These are phyloP conservation scores for Moxostoma hubbsi DNA, from an alignment of 2,797 vertebrate species.

Conservation along the genomic window DNA sequence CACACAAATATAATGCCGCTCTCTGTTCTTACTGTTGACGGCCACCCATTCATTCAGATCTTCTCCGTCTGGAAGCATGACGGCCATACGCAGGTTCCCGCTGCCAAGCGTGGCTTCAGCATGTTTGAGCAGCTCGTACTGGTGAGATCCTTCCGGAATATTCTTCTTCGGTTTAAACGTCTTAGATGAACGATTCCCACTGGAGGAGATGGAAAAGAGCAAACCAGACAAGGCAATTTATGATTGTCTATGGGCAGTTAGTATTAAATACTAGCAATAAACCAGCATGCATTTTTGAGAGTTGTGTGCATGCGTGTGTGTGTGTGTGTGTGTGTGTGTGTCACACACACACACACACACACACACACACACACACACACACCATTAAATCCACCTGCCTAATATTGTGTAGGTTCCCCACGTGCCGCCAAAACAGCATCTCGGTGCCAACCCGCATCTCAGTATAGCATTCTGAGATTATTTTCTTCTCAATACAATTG, in stretches of 20 bases:
- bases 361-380: too few species aligned
- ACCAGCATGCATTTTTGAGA: neutral
- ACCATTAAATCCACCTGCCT: fast-evolving
- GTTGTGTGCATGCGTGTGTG: neutral
- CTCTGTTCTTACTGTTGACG: conserved; percentile 90
- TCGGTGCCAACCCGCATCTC: too few species aligned
- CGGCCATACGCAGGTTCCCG: conserved; percentile 94
- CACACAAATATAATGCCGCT: neutral
- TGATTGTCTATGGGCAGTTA: neutral
- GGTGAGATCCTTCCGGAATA: conserved; percentile 96
- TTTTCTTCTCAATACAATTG: too few species aligned
- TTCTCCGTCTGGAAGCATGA: conserved; percentile 95
- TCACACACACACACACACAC: too few species aligned
- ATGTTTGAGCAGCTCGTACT: conserved; percentile 96
- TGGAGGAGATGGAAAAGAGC: conserved; percentile 61
- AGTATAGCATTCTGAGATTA: too few species aligned
- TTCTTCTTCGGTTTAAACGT: conserved; percentile 99
- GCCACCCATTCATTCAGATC: conserved; percentile 98
- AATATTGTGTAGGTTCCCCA: too few species aligned
- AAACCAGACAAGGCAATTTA: conserved; percentile 30
- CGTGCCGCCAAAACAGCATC: too few species aligned
- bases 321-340: too few species aligned
- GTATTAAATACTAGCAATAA: too few species aligned
- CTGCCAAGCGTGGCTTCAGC: conserved; percentile 96
- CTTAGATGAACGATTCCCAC: conserved; percentile 92